phyloP scores from a whole-genome alignment of 1,140 invertebrate genomes.

The Amyelois transitella region DNA sequence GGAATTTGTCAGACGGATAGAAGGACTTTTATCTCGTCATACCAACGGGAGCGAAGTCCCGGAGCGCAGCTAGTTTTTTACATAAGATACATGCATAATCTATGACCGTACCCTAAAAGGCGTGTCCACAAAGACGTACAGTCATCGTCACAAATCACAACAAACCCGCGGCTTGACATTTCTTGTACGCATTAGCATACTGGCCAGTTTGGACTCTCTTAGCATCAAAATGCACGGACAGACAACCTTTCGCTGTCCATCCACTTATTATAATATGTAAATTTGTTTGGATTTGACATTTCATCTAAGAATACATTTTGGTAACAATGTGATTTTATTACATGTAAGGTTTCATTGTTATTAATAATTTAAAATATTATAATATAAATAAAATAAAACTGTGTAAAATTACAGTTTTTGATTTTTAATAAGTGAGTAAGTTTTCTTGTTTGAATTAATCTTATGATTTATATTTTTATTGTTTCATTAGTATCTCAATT shows the following conservation, averaged over 20 bases:
- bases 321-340: background rate
- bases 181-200: conserved; percentile 59
- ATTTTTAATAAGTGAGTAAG: no score
- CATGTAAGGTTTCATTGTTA: background rate
- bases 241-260: conserved; percentile 29
- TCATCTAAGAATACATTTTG: background rate
- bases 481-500: no score
- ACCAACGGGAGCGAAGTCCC: no score
- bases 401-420: no score
- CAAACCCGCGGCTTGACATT: conserved; percentile 52
- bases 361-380: background rate
- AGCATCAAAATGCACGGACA: conserved; percentile 5
- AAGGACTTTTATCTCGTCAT: no score
- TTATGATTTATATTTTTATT: no score
- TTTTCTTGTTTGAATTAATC: no score
- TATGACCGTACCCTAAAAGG: conserved; percentile 23
- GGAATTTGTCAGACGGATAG: no score
- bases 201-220: conserved; percentile 48
- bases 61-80: background rate
- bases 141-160: conserved; percentile 44
- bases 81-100: background rate
- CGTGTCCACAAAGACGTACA: conserved; percentile 50
- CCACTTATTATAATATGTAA: background rate
- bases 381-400: background rate
- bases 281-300: background rate